phyloP scores from a whole-genome alignment of 2,797 vertebrate genomes.

The Perodicticus potto region DNA sequence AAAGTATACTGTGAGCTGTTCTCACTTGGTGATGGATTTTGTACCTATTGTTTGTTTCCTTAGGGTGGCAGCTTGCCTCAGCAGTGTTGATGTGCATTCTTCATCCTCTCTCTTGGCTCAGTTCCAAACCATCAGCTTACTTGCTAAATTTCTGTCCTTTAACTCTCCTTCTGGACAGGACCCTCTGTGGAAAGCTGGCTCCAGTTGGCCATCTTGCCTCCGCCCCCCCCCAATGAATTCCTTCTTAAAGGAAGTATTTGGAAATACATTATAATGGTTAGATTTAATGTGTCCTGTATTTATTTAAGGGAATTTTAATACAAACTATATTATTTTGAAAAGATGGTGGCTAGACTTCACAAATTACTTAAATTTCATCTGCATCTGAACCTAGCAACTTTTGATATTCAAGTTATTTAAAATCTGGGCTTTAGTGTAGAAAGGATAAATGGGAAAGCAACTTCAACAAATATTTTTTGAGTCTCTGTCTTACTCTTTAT shows the following conservation, averaged over 20 bases:
- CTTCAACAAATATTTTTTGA: neutral
- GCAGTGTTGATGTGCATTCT: too few species aligned
- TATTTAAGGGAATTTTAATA: slow-evolving; percentile 10
- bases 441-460: neutral
- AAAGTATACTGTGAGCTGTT: too few species aligned
- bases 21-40: too few species aligned
- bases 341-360: neutral
- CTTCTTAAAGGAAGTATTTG: neutral
- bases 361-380: slow-evolving; percentile 41
- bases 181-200: too few species aligned
- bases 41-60: too few species aligned
- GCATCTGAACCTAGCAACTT: slow-evolving; percentile 9
- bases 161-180: too few species aligned
- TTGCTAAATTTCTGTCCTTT: too few species aligned
- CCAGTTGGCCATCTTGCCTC: too few species aligned
- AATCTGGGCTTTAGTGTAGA: neutral
- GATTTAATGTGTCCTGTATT: neutral
- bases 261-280: neutral
- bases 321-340: neutral
- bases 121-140: too few species aligned
- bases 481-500: neutral
- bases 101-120: too few species aligned
- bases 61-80: too few species aligned
- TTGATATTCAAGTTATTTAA: slow-evolving; percentile 20
- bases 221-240: neutral